phyloP scores from a whole-genome alignment of 2,888 invertebrate genomes.

The Tetrapedia diversipes region DNA sequence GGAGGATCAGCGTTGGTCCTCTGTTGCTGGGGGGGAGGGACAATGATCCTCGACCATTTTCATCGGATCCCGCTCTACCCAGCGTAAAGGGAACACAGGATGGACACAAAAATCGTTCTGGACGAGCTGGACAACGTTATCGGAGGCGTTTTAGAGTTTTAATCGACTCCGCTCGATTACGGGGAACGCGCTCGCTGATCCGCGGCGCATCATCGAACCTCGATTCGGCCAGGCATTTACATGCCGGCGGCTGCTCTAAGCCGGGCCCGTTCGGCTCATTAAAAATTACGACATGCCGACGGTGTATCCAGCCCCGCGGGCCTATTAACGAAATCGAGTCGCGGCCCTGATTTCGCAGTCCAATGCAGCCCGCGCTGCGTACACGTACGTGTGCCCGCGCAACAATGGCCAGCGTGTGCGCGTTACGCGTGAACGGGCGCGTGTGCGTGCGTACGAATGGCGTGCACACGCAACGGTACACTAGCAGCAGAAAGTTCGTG shows the following conservation, averaged over 20 bases:
- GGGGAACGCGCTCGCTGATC: slow-evolving; percentile 27
- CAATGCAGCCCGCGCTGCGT: slow-evolving; percentile 20
- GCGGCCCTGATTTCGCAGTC: slow-evolving; percentile 46
- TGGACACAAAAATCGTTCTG: neutral
- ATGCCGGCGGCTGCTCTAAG: slow-evolving; percentile 48
- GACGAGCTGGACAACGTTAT: slow-evolving; percentile 1
- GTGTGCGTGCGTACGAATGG: slow-evolving; percentile 16
- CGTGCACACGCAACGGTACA: neutral
- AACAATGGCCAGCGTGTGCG: slow-evolving; percentile 24
- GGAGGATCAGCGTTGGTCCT: no score
- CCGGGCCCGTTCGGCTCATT: slow-evolving; percentile 56
- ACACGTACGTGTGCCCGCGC: neutral
- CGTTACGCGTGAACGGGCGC: slow-evolving; percentile 39
- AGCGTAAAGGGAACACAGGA: neutral
- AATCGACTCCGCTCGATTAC: slow-evolving; percentile 42
- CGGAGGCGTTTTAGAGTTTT: neutral
- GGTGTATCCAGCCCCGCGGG: slow-evolving; percentile 27
- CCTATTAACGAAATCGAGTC: slow-evolving; percentile 68
- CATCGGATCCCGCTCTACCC: neutral
- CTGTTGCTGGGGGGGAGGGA: no score
- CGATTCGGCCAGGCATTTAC: slow-evolving; percentile 54
- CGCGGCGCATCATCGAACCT: slow-evolving; percentile 47
- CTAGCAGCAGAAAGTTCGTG: no score
- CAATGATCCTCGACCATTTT: neutral
- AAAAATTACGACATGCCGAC: slow-evolving; percentile 66